Evolutionary conservation across 2,888 invertebrate genomes (phyloP), one percentile per base, ranked within the genome.

Genomic region (Agrochola macilenta): DNA sequence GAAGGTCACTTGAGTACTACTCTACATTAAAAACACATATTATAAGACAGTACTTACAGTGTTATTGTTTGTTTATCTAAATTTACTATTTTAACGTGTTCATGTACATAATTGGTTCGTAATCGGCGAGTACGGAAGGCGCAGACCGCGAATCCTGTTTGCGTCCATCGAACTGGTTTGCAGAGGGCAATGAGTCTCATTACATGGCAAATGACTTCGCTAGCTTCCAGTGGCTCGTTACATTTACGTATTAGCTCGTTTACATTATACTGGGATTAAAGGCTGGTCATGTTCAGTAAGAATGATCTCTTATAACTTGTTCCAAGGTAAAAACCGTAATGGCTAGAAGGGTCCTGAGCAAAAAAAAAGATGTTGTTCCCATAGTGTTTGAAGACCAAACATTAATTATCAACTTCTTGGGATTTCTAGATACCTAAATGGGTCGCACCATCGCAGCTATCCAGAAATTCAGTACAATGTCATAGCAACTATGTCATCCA

Each of bases 101-200:
- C 87, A 83, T 89, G 83, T 91, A 43, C 43, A 43, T 43, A 91
- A 92, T 93, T 91, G 90, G 91, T 91, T 92, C 88, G 91, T 93
- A 92, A 92, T 92, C 85, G 90, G 89, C 79, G 83, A 87, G 91
- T 90, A 90, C 92, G 92, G 93, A 92, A 92, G 91, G 92, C 91
- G 89, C 89, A 82, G 82, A 92, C 91, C 92, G 93, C 93, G 88
- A 93, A 93, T 94, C 95, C 94, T 94, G 94, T 95, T 93, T 90
- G 90, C 90, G 90, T 91, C 88, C 91, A 89, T 90, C 90, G 91
- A 93, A 94, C 94, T 93, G 92, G 93, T 91, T 92, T 88, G 85
- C 84, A 89, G 90, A 89, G 89, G 91, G 88, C 90, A 89, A 88
- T 90, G 90, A 90, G 89, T 91, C 90, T 92, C 90, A 92, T 91